Evolutionary conservation across 2,113 vertebrate genomes (phyloP), one percentile per base, ranked within the genome.

Genomic region (Forbesichthys papilliferus): DNA sequence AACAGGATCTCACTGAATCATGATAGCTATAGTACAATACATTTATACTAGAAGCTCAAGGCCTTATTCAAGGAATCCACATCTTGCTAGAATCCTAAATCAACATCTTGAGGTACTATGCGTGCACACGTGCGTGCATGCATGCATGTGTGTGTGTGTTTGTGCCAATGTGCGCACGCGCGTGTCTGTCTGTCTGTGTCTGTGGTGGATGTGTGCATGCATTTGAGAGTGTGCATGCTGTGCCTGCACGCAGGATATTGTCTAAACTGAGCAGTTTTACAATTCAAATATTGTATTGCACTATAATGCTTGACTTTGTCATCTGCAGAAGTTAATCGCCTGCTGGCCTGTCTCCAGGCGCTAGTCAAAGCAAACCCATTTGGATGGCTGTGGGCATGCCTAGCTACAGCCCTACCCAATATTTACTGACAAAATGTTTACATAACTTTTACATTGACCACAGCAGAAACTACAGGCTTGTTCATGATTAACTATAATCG

Each of bases 251-350:
- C 27, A 70, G 1, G 54, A 42, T 42, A 42, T 6, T 42, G 36
- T 42, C 36, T 42, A 42, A 46, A 70, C 66, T 74, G 61, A 51
- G 27, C 67, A 66, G 80, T 83, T 87, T 86, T 78, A 80, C 85
- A 84, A 85, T 83, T 83, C 84, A 88, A 84, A 87, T 79, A 84
- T 77, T 86, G 80, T 67, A 69, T 75, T 27, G 67, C 66, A 68
- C 65, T 84, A 72, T 85, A 87, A 84, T 77, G 82, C 87, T 90
- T 88, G 80, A 86, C 64, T 86, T 87, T 85, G 84, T 88, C 86
- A 85, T 87, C 83, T 84, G 83, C 77, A 83, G 83, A 87, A 74
- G 78, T 84, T 78, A 82, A 83, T 80, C 69, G 82, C 75, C 79
- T 62, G 74, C 81, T 84, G 84, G 85, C 84, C 13, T 58, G 20